Evolutionary conservation across 1,140 invertebrate genomes (phyloP).

Genomic region (Euwallacea fornicatus): DNA sequence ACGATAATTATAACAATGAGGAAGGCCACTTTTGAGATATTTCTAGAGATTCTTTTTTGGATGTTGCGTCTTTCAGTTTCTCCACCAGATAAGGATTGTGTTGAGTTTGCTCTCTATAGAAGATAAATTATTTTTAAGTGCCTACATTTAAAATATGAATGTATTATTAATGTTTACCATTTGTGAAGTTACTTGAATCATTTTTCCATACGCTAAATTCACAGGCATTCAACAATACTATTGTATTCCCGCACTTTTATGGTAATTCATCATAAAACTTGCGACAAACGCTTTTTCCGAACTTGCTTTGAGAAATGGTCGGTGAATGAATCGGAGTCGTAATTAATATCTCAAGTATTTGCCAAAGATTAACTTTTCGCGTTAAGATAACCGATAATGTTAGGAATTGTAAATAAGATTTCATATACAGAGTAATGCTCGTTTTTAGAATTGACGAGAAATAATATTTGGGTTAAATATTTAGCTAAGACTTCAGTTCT

Average conservation of each 20-base stretch:
- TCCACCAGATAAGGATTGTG: neutral
- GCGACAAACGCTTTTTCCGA: neutral
- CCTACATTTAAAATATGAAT: no score
- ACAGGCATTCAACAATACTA: no score
- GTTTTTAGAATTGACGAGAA: no score
- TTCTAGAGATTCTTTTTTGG: neutral
- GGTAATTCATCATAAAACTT: no score
- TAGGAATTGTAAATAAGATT: slow-evolving; percentile 18
- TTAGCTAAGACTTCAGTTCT: no score
- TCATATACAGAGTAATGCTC: neutral
- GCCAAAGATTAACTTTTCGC: slow-evolving; percentile 26
- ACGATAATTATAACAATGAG: neutral
- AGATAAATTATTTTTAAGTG: neutral
- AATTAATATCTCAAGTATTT: slow-evolving; percentile 21
- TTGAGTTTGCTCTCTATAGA: slow-evolving; percentile 10
- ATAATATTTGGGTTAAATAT: no score
- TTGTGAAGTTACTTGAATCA: no score
- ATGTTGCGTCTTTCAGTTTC: neutral
- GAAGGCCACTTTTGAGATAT: neutral
- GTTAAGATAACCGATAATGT: slow-evolving; percentile 24
- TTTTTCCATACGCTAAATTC: no score
- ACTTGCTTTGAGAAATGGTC: neutral
- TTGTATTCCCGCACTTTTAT: no score
- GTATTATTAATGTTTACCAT: no score
- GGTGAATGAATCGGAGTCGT: neutral